Percentiles rank a stretch among this genome's conserved stretches.
Conservation (phyloP, 2,888 invertebrate species). For the Rhagonycha lutea region DNA sequence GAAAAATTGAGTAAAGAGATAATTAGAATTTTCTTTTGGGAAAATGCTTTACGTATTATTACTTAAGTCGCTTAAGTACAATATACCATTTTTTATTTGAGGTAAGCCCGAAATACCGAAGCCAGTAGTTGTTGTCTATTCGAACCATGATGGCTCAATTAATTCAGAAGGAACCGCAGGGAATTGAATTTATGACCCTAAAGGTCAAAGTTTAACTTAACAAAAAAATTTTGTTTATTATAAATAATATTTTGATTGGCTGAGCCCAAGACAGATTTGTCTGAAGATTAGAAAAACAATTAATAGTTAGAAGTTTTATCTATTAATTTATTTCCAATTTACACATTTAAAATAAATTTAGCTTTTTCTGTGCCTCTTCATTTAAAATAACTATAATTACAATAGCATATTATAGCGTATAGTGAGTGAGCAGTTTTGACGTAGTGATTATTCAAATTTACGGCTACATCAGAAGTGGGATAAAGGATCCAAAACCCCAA, state of each 20-base stretch:
- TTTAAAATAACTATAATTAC: not conserved
- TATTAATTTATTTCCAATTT: not conserved
- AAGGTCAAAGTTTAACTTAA: no score
- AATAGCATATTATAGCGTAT: not conserved
- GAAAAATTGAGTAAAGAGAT: conserved; percentile 44
- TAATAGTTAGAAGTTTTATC: not conserved
- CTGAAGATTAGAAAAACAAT: not conserved
- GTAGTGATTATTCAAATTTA: not conserved
- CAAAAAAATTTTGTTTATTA: no score
- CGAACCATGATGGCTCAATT: no score
- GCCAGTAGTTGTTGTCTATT: no score
- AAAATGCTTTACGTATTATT: no score
- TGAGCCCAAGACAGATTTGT: not conserved
- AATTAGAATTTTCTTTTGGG: not conserved
- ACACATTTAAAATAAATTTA: not conserved
- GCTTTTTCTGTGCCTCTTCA: not conserved
- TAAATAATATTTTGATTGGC: not conserved
- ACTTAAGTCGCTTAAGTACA: no score
- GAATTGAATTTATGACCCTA: no score
- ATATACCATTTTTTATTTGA: no score
- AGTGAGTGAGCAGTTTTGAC: not conserved
- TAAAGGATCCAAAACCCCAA: no score
- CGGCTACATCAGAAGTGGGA: no score
- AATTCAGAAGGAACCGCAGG: no score
- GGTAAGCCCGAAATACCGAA: no score